phyloP scores from a whole-genome alignment of 2,797 vertebrate genomes.

The Prunella strophiata region DNA sequence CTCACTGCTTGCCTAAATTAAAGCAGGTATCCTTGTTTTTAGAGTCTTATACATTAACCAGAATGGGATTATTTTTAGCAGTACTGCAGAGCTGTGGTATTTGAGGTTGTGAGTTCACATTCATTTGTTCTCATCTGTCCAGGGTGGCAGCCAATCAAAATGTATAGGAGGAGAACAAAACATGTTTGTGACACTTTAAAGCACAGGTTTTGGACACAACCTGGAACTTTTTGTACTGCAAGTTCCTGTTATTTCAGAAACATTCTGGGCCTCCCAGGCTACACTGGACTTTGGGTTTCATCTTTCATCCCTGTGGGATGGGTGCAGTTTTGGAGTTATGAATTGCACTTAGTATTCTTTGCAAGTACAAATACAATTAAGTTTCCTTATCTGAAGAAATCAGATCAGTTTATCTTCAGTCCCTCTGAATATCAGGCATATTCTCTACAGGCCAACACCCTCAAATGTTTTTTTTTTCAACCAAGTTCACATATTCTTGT shows the following conservation, averaged over 20 bases:
- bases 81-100: not conserved
- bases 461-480: not conserved
- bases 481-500: not conserved
- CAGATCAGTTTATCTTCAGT: not conserved
- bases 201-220: not conserved
- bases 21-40: not conserved
- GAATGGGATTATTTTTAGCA: not conserved
- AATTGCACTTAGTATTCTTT: not conserved
- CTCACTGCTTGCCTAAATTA: not conserved
- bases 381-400: not conserved
- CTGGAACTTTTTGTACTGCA: not conserved
- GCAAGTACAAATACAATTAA: not conserved
- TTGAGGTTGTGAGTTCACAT: slow-evolving; percentile 7
- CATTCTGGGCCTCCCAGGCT: not conserved
- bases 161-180: not conserved
- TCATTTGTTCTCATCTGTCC: not conserved
- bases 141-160: not conserved
- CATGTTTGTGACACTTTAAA: not conserved
- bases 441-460: not conserved
- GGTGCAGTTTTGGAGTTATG: not conserved
- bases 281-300: not conserved
- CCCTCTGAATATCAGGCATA: not conserved
- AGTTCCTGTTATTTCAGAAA: not conserved
- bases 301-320: not conserved
- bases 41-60: not conserved